Conservation (phyloP, 2,113 vertebrate species). For the Origma solitaria region DNA sequence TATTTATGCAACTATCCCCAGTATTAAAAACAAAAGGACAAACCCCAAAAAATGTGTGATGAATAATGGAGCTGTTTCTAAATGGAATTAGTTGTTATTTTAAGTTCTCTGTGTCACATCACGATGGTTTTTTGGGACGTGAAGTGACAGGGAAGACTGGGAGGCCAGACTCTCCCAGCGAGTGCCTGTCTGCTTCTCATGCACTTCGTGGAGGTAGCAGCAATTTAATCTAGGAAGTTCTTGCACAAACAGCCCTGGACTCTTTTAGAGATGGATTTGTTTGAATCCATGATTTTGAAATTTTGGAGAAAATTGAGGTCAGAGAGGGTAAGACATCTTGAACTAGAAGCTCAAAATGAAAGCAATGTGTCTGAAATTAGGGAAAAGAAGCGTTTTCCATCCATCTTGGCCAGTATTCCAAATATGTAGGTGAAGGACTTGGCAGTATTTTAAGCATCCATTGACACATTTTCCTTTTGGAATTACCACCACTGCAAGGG, state of each 20-base stretch:
- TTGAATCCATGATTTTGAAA: not conserved
- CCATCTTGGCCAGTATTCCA: not conserved
- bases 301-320: not conserved
- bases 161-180: not conserved
- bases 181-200: not conserved
- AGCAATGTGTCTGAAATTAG: not conserved
- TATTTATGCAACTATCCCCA: not conserved
- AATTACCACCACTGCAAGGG: not conserved
- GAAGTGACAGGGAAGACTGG: not conserved
- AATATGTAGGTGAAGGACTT: not conserved
- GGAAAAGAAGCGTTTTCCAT: not conserved
- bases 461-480: not conserved
- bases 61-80: not conserved
- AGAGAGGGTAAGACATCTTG: not conserved
- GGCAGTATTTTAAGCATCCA: not conserved
- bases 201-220: not conserved
- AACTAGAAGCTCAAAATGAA: not conserved
- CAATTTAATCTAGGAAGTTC: not conserved
- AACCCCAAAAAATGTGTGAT: not conserved
- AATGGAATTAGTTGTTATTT: constrained; percentile 3
- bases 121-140: not conserved
- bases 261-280: not conserved
- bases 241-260: not conserved
- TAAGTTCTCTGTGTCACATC: not conserved
- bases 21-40: not conserved